These are phyloP conservation scores for Heteractis magnifica DNA, from an alignment of 92 coral and sea anemone genomes.

Conservation along the genomic window DNA sequence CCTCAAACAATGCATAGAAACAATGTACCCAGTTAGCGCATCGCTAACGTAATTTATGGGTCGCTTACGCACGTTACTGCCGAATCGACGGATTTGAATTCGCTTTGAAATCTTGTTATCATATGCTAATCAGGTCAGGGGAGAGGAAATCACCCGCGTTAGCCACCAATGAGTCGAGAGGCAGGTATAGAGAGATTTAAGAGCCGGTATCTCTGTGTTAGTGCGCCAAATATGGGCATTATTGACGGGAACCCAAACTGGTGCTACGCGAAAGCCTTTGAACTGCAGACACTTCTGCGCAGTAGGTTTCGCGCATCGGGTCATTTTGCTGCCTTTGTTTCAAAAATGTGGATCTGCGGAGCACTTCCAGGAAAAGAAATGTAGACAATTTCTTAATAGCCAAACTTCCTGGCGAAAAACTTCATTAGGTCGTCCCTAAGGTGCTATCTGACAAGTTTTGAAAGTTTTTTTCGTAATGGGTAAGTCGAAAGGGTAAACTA, in stretches of 20 bases:
- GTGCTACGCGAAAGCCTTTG: slow-evolving; percentile 62
- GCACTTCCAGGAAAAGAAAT: slow-evolving; percentile 26
- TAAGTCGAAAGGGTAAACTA: slow-evolving; percentile 41
- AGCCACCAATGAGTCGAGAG: neutral
- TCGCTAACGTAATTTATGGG: neutral
- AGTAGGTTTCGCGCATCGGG: slow-evolving; percentile 69
- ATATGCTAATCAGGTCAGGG: slow-evolving; percentile 7
- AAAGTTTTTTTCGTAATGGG: slow-evolving; percentile 23
- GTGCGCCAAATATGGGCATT: slow-evolving; percentile 57
- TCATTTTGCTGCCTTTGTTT: slow-evolving; percentile 49
- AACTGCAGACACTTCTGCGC: slow-evolving; percentile 68
- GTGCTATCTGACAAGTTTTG: neutral
- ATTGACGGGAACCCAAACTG: slow-evolving; percentile 62
- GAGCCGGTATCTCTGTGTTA: slow-evolving; percentile 46
- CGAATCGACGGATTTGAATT: neutral
- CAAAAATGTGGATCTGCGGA: slow-evolving; percentile 45
- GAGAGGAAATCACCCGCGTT: neutral
- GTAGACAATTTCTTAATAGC: slow-evolving; percentile 20
- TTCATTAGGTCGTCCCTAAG: neutral
- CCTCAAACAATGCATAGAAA: neutral
- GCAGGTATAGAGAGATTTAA: slow-evolving; percentile 12
- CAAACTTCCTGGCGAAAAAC: neutral
- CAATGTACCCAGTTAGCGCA: neutral
- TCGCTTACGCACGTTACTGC: neutral
- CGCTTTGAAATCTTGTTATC: neutral